Evolutionary conservation across 1,140 invertebrate species (phyloP).

Genomic region (Drosophila sturtevanti): DNA sequence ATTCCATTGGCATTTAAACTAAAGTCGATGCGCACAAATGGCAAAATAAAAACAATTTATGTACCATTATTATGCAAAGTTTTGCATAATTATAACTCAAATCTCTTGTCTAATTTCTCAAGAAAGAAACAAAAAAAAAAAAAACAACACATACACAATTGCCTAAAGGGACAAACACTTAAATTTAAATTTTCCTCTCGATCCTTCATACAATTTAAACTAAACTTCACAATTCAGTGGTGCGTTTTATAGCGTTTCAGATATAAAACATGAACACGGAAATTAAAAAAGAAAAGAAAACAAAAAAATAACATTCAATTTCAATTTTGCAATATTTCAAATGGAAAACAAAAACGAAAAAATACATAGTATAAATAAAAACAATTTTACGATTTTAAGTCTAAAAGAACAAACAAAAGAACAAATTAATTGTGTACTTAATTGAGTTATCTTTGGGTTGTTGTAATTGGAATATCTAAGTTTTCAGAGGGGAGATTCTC

Average conservation of each 20-base stretch:
- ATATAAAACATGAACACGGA: slow-evolving; percentile 65
- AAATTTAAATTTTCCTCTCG: not conserved
- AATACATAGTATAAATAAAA: slow-evolving; percentile 60
- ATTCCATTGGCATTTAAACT: slow-evolving; percentile 51
- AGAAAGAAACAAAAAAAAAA: not conserved
- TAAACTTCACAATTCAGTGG: slow-evolving; percentile 60
- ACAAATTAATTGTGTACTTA: not conserved
- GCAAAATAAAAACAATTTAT: slow-evolving; percentile 39
- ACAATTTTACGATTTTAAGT: slow-evolving; percentile 69
- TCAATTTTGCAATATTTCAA: slow-evolving; percentile 53
- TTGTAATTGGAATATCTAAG: too few species aligned
- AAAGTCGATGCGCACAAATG: slow-evolving; percentile 68
- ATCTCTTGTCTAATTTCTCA: not conserved
- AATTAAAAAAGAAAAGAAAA: slow-evolving; percentile 24
- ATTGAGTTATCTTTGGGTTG: not conserved
- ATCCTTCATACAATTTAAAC: not conserved
- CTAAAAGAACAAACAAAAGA: slow-evolving; percentile 37
- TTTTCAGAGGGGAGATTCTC: too few species aligned
- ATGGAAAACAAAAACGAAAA: slow-evolving; percentile 25
- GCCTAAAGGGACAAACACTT: not conserved
- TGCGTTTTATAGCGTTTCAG: slow-evolving; percentile 75
- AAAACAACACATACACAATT: not conserved
- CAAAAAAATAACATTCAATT: slow-evolving; percentile 46
- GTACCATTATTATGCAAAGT: slow-evolving; percentile 8
- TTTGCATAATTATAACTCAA: not conserved